Evolutionary conservation across 2,888 invertebrate species (phyloP), one percentile per base, ranked within the genome.

Genomic region (Hoplodrina blanda): DNA sequence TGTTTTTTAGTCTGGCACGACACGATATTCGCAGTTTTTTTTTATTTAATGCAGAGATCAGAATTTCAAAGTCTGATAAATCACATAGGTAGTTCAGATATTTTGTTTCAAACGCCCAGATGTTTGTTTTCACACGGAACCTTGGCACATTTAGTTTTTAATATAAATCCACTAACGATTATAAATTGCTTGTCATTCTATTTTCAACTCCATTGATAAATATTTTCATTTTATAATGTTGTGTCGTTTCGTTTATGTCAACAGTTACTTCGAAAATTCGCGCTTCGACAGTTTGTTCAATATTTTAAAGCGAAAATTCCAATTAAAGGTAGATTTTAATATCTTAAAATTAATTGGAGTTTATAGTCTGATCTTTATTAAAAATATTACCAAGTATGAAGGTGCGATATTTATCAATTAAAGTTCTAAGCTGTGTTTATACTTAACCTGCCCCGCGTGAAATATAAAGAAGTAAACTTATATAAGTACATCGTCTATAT

Each of bases 71-170:
- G n/a, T 64, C 74, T 54, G 44, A 54, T 64, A 44, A 33, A 54
- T 15, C 11, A 37, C 11, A 15, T 19, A 64, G 17, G 11, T 25
- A 62, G 13, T 54, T 70, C 30, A 54, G 49, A 63, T 68, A 74
- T 69, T 69, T 20, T 20, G 52, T 59, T 46, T 67, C 49, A 49
- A 64, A 64, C 25, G 56, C n/a, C 41, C 78, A 78, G 54, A 60
- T 50, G 53, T 59, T 83, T 60, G 25, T 62, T 68, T 65, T 62
- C 20, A 63, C 54, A 37, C 11, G 15, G 33, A 70, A 73, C 76
- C 85, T 82, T 83, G 83, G 55, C 83, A 80, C 52, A 70, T 62
- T 76, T 83, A 20, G n/a, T 60, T 61, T 62, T 54, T 69, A 63
- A 57, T 77, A 61, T 67, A 61, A 79, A 68, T 69, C 52, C 20